Evolutionary conservation across 2,113 vertebrate genomes (phyloP), one percentile per base, ranked within the genome.

Genomic region (Microcebus tavaratra): DNA sequence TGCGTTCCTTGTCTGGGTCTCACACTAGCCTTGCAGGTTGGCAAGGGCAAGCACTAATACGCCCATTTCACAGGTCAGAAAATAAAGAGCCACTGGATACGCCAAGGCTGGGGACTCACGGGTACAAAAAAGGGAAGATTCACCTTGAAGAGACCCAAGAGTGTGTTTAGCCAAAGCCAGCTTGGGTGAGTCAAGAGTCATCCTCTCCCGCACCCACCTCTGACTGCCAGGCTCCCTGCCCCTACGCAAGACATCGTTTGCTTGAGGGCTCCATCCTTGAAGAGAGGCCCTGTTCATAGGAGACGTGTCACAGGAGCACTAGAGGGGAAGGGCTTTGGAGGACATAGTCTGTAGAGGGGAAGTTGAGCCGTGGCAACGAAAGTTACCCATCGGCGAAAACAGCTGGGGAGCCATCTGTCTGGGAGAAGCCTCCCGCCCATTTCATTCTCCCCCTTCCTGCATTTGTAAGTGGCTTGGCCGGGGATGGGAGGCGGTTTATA

Each of bases 391-490:
- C 0, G 88, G 96, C 97, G 78, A 90, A 96, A 97, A 96, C 97
- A 98, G 97, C 97, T 98, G 97, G 97, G 96, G 88, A 94, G 88
- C 97, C 97, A 98, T 98, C 97, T 98, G 97, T 94, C 95, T 11
- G 27, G 55, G 94, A 96, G 96, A 96, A 93, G 97, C 97, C 93
- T 95, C 88, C 8, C 36, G 96, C 92, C 94, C 36, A 9, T 75
- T 45, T 80, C 59, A n/a, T 79, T 34, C 15, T 73, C 84, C 92
- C 79, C 34, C 78, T 80, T 50, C 36, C 90, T 45, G 95, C 90
- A 80, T 95, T 67, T 94, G 97, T 73, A 86, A 96, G 95, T 48
- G 95, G 94, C 82, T 94, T 90, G 94, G 92, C 83, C 4, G 3
- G 94, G 34, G 92, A 34, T 1, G 36, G 97, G 95, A 96, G 96